A percentile compares a stretch with the other conserved stretches of the same genome.
phyloP scores from a whole-genome alignment of 2,888 invertebrate genomes.

The Teleiodes luculella region DNA sequence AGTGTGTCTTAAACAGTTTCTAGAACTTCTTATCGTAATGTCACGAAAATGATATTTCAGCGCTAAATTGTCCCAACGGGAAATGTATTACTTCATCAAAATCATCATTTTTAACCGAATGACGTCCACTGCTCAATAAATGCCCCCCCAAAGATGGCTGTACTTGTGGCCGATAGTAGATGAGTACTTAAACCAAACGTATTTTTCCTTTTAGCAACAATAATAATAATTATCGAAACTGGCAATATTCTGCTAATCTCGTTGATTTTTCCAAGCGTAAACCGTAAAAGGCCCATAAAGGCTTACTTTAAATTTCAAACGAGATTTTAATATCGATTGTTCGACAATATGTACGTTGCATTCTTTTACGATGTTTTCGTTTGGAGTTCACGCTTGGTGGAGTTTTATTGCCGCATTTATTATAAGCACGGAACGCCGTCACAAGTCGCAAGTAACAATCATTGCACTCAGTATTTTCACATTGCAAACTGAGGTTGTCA shows the following conservation, averaged over 20 bases:
- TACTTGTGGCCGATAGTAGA: no score
- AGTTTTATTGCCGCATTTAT: constrained; percentile 44
- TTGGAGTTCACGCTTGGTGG: constrained; percentile 48
- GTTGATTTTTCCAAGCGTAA: constrained; percentile 34
- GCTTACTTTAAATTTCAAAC: constrained; percentile 33
- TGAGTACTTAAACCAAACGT: no score
- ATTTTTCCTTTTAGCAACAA: no score
- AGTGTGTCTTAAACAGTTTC: no score
- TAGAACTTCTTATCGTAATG: no score
- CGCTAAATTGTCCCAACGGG: no score
- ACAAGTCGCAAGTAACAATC: constrained; percentile 32
- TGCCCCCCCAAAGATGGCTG: no score
- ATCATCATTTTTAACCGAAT: no score
- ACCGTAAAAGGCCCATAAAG: constrained; percentile 23
- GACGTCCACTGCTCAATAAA: no score
- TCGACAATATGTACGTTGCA: constrained; percentile 30
- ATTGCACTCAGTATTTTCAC: constrained; percentile 20
- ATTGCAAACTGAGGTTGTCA: constrained; percentile 6
- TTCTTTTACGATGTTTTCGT: constrained; percentile 44
- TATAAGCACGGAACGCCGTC: constrained; percentile 2
- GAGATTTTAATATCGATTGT: constrained; percentile 36
- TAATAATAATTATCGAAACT: constrained; percentile 11
- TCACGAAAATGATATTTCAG: no score
- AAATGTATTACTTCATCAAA: no score
- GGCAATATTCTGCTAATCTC: constrained; percentile 30